A percentile compares a stretch with the other conserved stretches of the same genome.
These are phyloP conservation scores for Selene dorsalis DNA, from an alignment of 2,797 vertebrate species.

Conservation along the genomic window DNA sequence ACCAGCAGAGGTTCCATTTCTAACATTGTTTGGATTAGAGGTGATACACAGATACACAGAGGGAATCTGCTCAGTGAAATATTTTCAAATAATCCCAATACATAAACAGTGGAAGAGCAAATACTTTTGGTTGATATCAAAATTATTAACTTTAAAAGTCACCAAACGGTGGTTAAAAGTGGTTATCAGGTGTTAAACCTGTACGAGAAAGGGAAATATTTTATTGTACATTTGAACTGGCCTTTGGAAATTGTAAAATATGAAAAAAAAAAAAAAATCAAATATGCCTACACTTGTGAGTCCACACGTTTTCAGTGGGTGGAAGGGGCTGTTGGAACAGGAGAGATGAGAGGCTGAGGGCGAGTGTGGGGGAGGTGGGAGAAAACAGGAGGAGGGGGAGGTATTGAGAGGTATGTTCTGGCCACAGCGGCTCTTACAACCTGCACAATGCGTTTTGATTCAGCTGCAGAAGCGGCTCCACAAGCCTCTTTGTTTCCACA, in stretches of 20 bases:
- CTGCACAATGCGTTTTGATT: slow-evolving; percentile 41
- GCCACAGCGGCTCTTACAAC: slow-evolving; percentile 42
- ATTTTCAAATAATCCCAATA: slow-evolving; percentile 24
- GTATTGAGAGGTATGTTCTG: slow-evolving; percentile 59
- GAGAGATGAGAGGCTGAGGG: slow-evolving; percentile 76
- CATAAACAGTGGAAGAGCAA: slow-evolving; percentile 5
- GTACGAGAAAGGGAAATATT: neutral
- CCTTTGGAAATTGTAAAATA: slow-evolving; percentile 46
- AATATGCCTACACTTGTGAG: slow-evolving; percentile 64
- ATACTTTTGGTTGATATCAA: slow-evolving; percentile 5
- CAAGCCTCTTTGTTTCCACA: slow-evolving; percentile 36
- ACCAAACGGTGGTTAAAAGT: neutral
- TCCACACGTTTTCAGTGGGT: slow-evolving; percentile 79
- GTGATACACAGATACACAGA: slow-evolving; percentile 7
- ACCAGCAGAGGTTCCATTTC: slow-evolving; percentile 8
- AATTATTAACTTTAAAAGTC: slow-evolving; percentile 3
- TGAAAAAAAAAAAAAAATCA: slow-evolving; percentile 18
- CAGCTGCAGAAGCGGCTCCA: slow-evolving; percentile 9
- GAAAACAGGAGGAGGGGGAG: slow-evolving; percentile 70
- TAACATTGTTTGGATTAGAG: slow-evolving; percentile 37
- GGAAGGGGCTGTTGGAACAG: slow-evolving; percentile 77
- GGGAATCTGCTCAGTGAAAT: slow-evolving; percentile 34
- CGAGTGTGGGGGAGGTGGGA: slow-evolving; percentile 76
- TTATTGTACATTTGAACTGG: slow-evolving; percentile 38
- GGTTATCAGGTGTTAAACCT: neutral